Base-by-base conservation (phyloP, 2,888 invertebrate genomes). In the Sphaerophoria rueppellii region DNA sequence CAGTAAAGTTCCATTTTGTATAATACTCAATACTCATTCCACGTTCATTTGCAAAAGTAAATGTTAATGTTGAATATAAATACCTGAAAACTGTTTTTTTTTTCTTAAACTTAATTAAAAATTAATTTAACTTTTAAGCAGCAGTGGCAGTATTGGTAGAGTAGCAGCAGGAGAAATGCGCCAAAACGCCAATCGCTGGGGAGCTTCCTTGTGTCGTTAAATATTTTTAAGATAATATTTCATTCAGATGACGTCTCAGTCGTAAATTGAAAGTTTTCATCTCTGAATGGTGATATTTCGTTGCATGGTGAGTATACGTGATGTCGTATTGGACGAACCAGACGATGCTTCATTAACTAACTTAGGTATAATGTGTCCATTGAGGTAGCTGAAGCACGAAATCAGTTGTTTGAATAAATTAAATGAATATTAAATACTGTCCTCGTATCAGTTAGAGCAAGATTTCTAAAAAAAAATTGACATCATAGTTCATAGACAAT, bases 21-120 rank as follows among this genome's bases (percentile, higher is more conserved):
- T 37, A 40, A 67, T 63, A 63, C 12, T 63, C 14, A 63, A 63
- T 67, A 12, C 58, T n/a, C 60, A 50, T 35, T 2, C 48, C 35
- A 16, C 7, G 6, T 37, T 11, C 63, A 57, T 50, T 54, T 48
- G 54, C 6, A 6, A 72, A 48, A 57, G 40, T 74, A 78, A 46
- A 73, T 73, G 65, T 73, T 63, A 24, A 63, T 67, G 48, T 65
- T 73, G 37, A 24, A 24, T 14, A 43, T 71, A 57, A 65, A 50
- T 63, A 74, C 48, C 63, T 75, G 54, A 40, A 54, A 69, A 55
- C 55, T 60, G 60, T 72, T 70, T 80, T 75, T 81, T 14, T 72
- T 70, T 80, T 75, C n/a, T n/a, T n/a, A n/a, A 75, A 82, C 65
- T 83, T 83, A 83, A 83, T 83, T 79, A 83, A 83, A 83, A 83